Evolutionary conservation across 2,888 invertebrate genomes (phyloP).

Genomic region (Acleris holmiana): DNA sequence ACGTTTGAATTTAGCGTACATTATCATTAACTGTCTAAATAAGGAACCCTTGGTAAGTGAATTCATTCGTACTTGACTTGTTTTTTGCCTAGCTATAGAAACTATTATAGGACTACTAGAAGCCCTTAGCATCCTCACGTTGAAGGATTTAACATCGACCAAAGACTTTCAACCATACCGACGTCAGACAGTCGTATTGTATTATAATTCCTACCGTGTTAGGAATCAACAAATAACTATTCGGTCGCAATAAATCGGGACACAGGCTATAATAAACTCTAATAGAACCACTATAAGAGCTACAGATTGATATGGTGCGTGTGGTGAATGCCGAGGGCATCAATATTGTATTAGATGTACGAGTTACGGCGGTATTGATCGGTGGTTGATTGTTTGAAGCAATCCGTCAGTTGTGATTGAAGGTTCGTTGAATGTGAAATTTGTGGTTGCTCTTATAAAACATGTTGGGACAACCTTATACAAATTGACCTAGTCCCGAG

Average conservation of each 20-base stretch:
- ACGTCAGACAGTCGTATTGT: conserved; percentile 38
- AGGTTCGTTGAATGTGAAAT: background rate
- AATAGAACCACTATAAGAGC: conserved; percentile 7
- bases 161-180: conserved; percentile 39
- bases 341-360: conserved; percentile 32
- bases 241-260: conserved; percentile 35
- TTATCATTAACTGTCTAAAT: too few species aligned
- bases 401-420: conserved; percentile 20
- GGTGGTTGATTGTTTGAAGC: conserved; percentile 12
- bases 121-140: conserved; percentile 23
- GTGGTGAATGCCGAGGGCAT: conserved; percentile 26
- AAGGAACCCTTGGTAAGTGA: too few species aligned
- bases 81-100: background rate
- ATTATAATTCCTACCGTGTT: conserved; percentile 41
- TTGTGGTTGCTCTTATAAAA: too few species aligned
- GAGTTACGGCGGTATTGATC: conserved; percentile 35
- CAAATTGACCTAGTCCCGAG: too few species aligned
- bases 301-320: background rate
- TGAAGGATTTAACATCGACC: conserved; percentile 35
- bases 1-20: too few species aligned
- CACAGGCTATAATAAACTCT: conserved; percentile 9
- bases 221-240: conserved; percentile 38
- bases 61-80: background rate
- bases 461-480: too few species aligned
- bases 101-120: conserved; percentile 7